phyloP scores from a whole-genome alignment of 2,113 vertebrate genomes.

The Bombycilla garrulus region DNA sequence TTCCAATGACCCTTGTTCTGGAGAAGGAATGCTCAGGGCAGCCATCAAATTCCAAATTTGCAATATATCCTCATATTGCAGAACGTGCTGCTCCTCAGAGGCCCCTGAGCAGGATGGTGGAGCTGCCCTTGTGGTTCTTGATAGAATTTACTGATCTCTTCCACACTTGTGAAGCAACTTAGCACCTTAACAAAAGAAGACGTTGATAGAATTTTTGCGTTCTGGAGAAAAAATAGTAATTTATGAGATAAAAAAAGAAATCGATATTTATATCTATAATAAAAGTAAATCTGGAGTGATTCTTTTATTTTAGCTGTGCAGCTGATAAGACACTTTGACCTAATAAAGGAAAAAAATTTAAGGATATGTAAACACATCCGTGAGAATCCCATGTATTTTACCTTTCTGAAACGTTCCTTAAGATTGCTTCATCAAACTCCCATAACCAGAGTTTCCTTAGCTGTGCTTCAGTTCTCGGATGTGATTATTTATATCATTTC shows the following conservation, averaged over 20 bases:
- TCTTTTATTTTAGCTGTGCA: background rate
- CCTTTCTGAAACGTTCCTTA: background rate
- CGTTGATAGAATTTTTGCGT: background rate
- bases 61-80: rapidly evolving
- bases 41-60: background rate
- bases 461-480: rapidly evolving
- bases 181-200: background rate
- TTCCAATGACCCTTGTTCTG: background rate
- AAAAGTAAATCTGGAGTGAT: background rate
- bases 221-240: background rate
- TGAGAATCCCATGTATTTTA: background rate
- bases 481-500: background rate
- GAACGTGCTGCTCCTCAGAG: background rate
- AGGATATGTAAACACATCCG: background rate
- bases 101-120: background rate
- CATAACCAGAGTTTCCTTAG: background rate
- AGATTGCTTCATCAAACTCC: background rate
- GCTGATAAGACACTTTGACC: background rate
- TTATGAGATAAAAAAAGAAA: background rate
- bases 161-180: background rate
- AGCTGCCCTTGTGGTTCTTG: background rate
- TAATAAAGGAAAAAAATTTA: background rate
- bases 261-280: background rate
- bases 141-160: background rate
- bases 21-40: background rate